phyloP scores from a whole-genome alignment of 2,888 invertebrate genomes.

The Megalurothrips usitatus region DNA sequence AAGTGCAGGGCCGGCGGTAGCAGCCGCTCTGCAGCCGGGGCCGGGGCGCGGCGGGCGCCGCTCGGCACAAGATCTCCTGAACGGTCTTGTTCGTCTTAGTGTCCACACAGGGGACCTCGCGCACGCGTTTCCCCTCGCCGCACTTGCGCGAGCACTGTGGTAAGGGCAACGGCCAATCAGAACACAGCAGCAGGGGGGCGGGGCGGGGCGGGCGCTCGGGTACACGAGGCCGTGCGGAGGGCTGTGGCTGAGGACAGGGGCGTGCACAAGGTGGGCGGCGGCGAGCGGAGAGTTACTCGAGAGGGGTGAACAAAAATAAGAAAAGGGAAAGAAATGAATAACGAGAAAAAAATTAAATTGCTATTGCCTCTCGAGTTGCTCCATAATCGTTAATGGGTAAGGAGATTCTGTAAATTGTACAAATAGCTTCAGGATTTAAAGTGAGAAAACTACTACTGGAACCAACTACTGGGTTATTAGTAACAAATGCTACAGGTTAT shows the following conservation, averaged over 20 bases:
- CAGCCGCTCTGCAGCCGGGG: not conserved
- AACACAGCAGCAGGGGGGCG: too few species aligned
- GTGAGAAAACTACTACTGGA: too few species aligned
- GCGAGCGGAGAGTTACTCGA: slow-evolving; percentile 43
- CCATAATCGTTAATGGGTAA: too few species aligned
- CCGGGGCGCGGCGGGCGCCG: not conserved
- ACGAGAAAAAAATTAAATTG: too few species aligned
- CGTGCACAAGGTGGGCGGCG: slow-evolving; percentile 19
- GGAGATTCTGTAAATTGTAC: not conserved
- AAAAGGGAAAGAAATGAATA: not conserved
- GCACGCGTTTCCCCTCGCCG: slow-evolving; percentile 57
- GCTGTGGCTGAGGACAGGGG: not conserved
- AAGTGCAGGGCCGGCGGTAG: slow-evolving; percentile 45
- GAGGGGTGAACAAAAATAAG: slow-evolving; percentile 29
- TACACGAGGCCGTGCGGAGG: too few species aligned
- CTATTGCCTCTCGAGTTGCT: too few species aligned
- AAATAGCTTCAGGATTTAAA: not conserved
- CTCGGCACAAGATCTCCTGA: slow-evolving; percentile 10
- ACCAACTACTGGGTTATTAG: too few species aligned
- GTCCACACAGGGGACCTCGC: slow-evolving; percentile 55
- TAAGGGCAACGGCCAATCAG: not conserved
- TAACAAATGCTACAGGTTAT: too few species aligned
- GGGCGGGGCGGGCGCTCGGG: too few species aligned
- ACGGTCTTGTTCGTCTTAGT: slow-evolving; percentile 31
- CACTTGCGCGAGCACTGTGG: slow-evolving; percentile 65